These are phyloP conservation scores for Linurgus olivaceus DNA, from an alignment of 2,797 vertebrate genomes.

Conservation along the genomic window DNA sequence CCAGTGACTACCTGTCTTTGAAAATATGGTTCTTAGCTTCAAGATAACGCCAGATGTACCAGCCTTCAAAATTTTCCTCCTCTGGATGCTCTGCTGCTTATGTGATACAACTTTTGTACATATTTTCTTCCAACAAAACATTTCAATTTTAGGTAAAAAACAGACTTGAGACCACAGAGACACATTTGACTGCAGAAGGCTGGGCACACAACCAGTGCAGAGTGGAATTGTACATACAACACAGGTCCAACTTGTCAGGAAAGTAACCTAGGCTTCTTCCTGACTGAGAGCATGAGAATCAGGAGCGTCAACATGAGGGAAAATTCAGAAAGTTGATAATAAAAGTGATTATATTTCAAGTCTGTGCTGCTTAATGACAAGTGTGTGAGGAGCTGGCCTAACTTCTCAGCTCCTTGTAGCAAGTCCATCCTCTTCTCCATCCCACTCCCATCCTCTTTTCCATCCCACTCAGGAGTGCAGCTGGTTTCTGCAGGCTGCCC, in stretches of 20 bases:
- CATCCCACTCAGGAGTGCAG: not conserved
- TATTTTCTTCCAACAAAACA: not conserved
- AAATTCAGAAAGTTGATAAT: not conserved
- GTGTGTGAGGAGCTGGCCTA: not conserved
- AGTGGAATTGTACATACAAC: not conserved
- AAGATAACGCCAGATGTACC: not conserved
- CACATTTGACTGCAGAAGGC: not conserved
- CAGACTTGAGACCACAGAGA: not conserved
- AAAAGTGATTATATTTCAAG: not conserved
- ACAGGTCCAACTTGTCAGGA: not conserved
- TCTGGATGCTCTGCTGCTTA: not conserved
- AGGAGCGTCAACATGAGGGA: not conserved
- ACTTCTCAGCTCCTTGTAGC: not conserved
- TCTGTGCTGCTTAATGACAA: not conserved
- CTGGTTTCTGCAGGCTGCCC: not conserved
- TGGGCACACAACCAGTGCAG: not conserved
- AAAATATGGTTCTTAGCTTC: not conserved
- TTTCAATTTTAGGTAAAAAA: not conserved
- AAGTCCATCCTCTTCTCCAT: not conserved
- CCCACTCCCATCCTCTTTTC: not conserved
- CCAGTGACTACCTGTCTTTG: not conserved
- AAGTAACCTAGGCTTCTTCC: not conserved
- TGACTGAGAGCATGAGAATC: not conserved
- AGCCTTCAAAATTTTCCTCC: not conserved
- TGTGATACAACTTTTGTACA: not conserved